These are phyloP conservation scores for Tineola bisselliella DNA, from an alignment of 2,888 invertebrate species.

Conservation along the genomic window DNA sequence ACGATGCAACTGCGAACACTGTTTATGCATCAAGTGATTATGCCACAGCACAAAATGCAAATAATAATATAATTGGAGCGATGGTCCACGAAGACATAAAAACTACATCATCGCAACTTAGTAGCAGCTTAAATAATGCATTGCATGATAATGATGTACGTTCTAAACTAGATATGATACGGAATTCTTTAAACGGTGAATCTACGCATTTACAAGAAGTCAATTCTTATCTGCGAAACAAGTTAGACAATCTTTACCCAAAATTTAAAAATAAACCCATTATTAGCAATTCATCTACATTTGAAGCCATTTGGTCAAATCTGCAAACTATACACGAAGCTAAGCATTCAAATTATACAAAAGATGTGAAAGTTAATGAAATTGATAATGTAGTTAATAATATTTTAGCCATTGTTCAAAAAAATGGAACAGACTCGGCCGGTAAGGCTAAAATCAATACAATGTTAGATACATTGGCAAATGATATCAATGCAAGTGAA, in stretches of 20 bases:
- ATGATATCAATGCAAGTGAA: constrained; percentile 17
- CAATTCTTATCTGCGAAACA: constrained; percentile 29
- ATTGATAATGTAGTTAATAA: constrained; percentile 31
- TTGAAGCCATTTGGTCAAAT: constrained; percentile 30
- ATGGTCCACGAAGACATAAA: constrained; percentile 17
- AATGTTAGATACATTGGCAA: constrained; percentile 27
- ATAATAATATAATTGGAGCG: constrained; percentile 13
- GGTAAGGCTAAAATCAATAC: constrained; percentile 29
- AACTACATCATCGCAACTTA: constrained; percentile 22
- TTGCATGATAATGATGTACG: constrained; percentile 22
- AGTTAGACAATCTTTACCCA: constrained; percentile 34
- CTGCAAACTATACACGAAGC: constrained; percentile 32
- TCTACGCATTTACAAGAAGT: constrained; percentile 32
- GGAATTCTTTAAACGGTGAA: constrained; percentile 28
- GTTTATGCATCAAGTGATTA: neutral
- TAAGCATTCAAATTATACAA: constrained; percentile 28
- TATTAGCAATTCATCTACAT: constrained; percentile 20
- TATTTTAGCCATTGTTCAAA: constrained; percentile 27
- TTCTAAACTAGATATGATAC: constrained; percentile 24
- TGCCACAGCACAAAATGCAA: neutral
- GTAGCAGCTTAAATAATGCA: constrained; percentile 15
- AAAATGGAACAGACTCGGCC: constrained; percentile 18
- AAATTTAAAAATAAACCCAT: constrained; percentile 22
- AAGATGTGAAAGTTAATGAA: constrained; percentile 27
- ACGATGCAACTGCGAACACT: neutral